Evolutionary conservation across 2,888 invertebrate species (phyloP).

Genomic region (Drosophila recens): DNA sequence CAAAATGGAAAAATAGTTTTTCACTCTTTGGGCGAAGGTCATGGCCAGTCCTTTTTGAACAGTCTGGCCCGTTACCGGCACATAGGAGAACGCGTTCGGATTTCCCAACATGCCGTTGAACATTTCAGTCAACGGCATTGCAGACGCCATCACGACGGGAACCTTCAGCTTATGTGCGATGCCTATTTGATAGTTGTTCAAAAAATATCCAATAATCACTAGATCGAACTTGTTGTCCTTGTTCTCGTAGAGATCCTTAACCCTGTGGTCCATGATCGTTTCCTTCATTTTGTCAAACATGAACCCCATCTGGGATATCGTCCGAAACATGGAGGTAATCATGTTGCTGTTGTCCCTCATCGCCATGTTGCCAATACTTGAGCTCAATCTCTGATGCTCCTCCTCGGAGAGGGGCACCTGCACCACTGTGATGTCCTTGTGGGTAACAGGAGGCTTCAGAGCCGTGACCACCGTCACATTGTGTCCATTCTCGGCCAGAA

Average conservation of each 20-base stretch:
- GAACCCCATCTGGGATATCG: slow-evolving; percentile 43
- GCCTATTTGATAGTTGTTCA: slow-evolving; percentile 78
- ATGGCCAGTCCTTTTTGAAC: slow-evolving; percentile 44
- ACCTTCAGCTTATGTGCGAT: slow-evolving; percentile 79
- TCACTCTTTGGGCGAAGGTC: slow-evolving; percentile 59
- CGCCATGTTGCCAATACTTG: slow-evolving; percentile 50
- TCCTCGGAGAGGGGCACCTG: slow-evolving; percentile 58
- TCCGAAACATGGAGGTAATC: slow-evolving; percentile 16
- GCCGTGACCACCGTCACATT: slow-evolving; percentile 82
- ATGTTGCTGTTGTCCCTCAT: slow-evolving; percentile 57
- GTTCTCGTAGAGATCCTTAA: slow-evolving; percentile 73
- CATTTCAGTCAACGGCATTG: slow-evolving; percentile 53
- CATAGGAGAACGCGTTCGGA: slow-evolving; percentile 68
- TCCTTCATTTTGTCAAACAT: slow-evolving; percentile 65
- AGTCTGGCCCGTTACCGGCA: slow-evolving; percentile 53
- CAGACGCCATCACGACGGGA: slow-evolving; percentile 69
- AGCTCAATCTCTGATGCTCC: slow-evolving; percentile 38
- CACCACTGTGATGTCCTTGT: slow-evolving; percentile 63
- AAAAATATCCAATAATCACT: slow-evolving; percentile 78
- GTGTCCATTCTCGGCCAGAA: slow-evolving; percentile 80
- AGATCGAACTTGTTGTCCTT: slow-evolving; percentile 77
- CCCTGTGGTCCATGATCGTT: slow-evolving; percentile 56
- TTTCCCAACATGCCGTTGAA: slow-evolving; percentile 69
- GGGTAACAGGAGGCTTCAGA: slow-evolving; percentile 64
- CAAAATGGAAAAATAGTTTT: slow-evolving; percentile 37